Percentiles rank a stretch among this genome's conserved stretches.
Evolutionary conservation across 2,113 vertebrate genomes (phyloP).

Genomic region (Salvelinus fontinalis): DNA sequence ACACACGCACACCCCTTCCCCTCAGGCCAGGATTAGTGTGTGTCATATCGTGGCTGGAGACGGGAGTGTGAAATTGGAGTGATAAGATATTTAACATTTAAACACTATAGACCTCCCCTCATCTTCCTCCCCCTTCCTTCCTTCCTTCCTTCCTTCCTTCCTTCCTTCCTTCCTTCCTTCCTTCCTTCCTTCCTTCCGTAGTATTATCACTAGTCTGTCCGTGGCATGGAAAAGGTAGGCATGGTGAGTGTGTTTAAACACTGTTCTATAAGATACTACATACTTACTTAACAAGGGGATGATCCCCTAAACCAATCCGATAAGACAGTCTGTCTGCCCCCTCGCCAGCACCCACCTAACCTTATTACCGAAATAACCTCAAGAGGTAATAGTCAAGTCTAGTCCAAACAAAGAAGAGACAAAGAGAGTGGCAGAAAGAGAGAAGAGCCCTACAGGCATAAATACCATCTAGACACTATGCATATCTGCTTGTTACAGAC

Average conservation of each 20-base stretch:
- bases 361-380: background rate
- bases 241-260: constrained; percentile 1
- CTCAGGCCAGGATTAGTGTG: constrained; percentile 63
- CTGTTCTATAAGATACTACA: background rate
- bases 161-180: too few relatives aligned
- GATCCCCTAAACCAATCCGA: constrained; percentile 12
- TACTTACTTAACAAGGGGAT: constrained; percentile 3
- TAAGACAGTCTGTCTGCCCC: background rate
- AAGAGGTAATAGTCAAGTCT: too few relatives aligned
- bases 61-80: constrained; percentile 65
- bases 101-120: constrained; percentile 36
- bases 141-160: too few relatives aligned
- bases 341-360: background rate
- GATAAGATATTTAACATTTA: constrained; percentile 65
- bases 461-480: background rate
- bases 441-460: too few relatives aligned
- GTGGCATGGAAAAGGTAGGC: background rate
- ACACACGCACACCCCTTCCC: constrained; percentile 26
- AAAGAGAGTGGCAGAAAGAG: too few relatives aligned
- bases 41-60: constrained; percentile 40
- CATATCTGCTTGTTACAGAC: constrained; percentile 19
- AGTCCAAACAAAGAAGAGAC: too few relatives aligned
- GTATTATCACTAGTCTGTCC: background rate
- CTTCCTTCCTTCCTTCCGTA: background rate
- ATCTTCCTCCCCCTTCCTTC: background rate